Conservation (phyloP, 2,888 invertebrate species). For the Perizoma affinitatum region DNA sequence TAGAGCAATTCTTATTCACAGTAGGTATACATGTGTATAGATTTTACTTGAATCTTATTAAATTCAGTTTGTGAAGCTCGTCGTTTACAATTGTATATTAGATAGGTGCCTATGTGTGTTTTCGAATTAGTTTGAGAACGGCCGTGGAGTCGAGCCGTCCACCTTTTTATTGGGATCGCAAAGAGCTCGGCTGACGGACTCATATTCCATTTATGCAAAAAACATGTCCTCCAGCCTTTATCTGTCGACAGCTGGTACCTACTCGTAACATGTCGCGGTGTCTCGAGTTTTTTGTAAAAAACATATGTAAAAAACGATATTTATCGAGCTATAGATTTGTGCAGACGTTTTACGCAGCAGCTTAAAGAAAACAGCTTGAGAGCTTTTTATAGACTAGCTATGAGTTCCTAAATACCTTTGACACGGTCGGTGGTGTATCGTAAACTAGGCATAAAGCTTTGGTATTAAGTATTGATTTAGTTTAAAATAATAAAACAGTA, state of each 20-base stretch:
- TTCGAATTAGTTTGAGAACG: background rate
- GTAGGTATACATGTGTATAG: too few species aligned
- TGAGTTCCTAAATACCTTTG: too few species aligned
- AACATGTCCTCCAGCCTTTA: constrained; percentile 15
- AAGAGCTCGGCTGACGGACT: constrained; percentile 10
- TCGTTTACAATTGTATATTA: background rate
- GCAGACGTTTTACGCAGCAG: too few species aligned
- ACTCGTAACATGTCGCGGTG: background rate
- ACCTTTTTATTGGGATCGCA: constrained; percentile 4
- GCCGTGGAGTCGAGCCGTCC: background rate
- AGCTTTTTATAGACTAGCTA: too few species aligned
- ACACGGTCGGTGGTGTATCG: too few species aligned
- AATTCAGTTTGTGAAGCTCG: background rate
- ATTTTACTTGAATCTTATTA: background rate
- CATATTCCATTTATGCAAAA: constrained; percentile 27
- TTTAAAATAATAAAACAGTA: too few species aligned
- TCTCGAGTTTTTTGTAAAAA: constrained; percentile 5
- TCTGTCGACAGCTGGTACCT: constrained; percentile 5
- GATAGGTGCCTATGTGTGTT: background rate
- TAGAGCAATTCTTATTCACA: background rate
- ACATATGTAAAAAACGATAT: constrained; percentile 6
- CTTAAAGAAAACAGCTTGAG: too few species aligned
- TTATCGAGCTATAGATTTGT: background rate
- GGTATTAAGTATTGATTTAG: too few species aligned
- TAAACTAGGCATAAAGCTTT: too few species aligned